phyloP scores from a whole-genome alignment of 2,888 invertebrate species.

The Morinoia aosen region DNA sequence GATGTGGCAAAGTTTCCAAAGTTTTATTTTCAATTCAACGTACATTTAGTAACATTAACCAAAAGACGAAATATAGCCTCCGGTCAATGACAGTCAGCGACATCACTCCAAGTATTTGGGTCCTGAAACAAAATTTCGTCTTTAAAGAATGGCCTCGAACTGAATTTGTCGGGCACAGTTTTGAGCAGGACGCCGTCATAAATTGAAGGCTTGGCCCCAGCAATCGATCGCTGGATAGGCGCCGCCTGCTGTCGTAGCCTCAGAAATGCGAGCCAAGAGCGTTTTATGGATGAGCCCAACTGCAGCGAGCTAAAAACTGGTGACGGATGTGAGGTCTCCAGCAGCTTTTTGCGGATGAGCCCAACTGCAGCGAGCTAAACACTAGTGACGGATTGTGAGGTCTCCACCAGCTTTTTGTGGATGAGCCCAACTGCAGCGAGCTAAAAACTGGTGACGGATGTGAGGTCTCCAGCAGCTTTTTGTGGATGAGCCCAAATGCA shows the following conservation, averaged over 20 bases:
- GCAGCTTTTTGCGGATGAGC: too few species aligned
- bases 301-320: neutral
- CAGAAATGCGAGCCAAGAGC: neutral
- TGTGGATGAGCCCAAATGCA: too few species aligned
- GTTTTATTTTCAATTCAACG: neutral
- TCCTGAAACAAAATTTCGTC: neutral
- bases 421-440: too few species aligned
- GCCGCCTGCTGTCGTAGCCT: neutral
- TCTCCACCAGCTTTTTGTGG: too few species aligned
- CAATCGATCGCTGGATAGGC: conserved; percentile 15
- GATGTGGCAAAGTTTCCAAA: too few species aligned
- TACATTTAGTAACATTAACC: neutral
- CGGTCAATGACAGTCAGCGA: neutral
- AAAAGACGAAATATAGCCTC: neutral
- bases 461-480: too few species aligned
- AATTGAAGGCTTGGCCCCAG: neutral
- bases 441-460: too few species aligned
- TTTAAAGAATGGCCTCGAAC: neutral
- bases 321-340: neutral
- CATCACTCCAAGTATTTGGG: neutral
- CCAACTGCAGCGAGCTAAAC: too few species aligned
- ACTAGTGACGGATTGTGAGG: too few species aligned
- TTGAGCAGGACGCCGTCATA: neutral
- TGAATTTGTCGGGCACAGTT: neutral
- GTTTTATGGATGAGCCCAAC: neutral